Base-by-base conservation (phyloP, 2,113 vertebrate genomes). In the Cervus canadensis region DNA sequence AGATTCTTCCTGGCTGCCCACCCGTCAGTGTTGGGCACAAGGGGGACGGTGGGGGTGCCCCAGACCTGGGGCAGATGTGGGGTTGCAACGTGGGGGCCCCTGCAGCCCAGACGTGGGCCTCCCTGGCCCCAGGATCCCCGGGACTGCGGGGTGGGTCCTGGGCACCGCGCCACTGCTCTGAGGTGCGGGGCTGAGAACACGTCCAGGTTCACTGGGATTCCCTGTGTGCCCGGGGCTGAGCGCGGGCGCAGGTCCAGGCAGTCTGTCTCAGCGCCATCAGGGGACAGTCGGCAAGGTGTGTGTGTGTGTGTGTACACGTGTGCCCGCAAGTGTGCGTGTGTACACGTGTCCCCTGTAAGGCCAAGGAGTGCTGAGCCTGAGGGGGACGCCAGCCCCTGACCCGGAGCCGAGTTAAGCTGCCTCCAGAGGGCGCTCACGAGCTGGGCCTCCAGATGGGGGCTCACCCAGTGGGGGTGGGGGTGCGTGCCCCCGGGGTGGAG, bases 381-480 rank as follows among this genome's bases (percentile, higher is more conserved):
- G 84, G 84, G 11, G 3, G 57, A 7, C 33, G 0, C 71, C 15
- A 2, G 36, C 25, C 48, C 3, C 36, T 52, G 0, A 19, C 54
- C 83, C 14, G 2, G 76, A 1, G 1, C 56, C 57, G 10, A 54
- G 62, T 5, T 33, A 26, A 45, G 79, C 33, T 45, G 40, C 81
- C 74, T 64, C 45, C 64, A 43, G 59, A 12, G 7, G 30, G n/a
- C 36, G 48, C 57, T 59, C 3, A 1, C 25, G 67, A 81, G 23
- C 71, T 2, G 0, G 36, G 43, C 52, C 67, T 25, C 26, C 30
- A 88, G 64, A 25, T 13, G 16, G 87, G 48, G 11, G 40, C 3
- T 26, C 57, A 0, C 7, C 25, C 0, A 0, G 4, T 19, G 4
- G 7, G 6, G 60, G 50, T 16, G 26, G 11, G 67, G 6, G n/a